These are phyloP conservation scores for Haemorhous mexicanus DNA, from an alignment of 2,113 vertebrate genomes.

Conservation along the genomic window DNA sequence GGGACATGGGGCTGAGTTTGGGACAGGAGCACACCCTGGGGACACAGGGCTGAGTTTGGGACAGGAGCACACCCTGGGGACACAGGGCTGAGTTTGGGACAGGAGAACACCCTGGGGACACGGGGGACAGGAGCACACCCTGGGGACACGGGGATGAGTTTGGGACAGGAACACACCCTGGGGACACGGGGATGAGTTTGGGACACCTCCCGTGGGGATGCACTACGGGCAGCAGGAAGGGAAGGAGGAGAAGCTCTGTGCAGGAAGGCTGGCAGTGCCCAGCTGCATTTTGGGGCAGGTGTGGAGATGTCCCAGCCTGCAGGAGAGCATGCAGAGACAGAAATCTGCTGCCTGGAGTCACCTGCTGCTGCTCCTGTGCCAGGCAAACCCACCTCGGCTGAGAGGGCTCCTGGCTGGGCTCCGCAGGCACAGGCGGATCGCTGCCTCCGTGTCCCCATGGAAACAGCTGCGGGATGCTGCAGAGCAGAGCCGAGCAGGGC, in stretches of 20 bases:
- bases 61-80: neutral
- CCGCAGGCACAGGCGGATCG: neutral
- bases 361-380: fast-evolving
- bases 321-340: fast-evolving
- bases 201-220: fast-evolving
- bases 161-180: neutral
- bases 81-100: too few species aligned
- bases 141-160: too few species aligned
- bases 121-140: neutral
- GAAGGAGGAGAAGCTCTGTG: neutral
- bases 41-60: too few species aligned
- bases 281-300: fast-evolving
- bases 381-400: neutral
- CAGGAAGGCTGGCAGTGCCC: neutral
- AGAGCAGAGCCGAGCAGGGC: neutral
- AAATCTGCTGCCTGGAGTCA: fast-evolving
- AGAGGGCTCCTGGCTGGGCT: neutral
- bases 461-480: conserved; percentile 43
- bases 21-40: neutral
- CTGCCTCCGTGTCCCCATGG: conserved; percentile 56
- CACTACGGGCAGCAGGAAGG: fast-evolving
- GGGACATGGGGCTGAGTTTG: neutral
- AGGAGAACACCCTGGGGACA: too few species aligned
- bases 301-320: fast-evolving
- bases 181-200: neutral